These are phyloP conservation scores for Callimorpha dominula DNA, from an alignment of 2,888 invertebrate species.

Conservation along the genomic window DNA sequence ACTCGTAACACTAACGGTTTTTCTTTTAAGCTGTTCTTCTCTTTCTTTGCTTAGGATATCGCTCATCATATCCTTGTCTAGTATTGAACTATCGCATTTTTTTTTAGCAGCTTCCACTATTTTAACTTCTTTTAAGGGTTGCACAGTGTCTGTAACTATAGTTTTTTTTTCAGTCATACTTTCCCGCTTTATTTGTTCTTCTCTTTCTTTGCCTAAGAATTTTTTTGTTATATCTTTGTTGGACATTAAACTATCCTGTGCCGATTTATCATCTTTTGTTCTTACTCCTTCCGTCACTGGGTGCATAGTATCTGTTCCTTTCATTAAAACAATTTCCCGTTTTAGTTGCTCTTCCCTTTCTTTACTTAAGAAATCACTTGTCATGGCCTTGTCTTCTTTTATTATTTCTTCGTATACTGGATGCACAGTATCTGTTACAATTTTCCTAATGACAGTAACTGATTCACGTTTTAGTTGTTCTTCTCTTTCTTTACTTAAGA, in stretches of 20 bases:
- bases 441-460: slow-evolving; percentile 26
- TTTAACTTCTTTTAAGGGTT: not conserved
- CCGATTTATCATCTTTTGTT: slow-evolving; percentile 19
- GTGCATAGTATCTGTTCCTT: slow-evolving; percentile 25
- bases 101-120: not conserved
- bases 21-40: slow-evolving; percentile 1
- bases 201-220: slow-evolving; percentile 9
- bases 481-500: slow-evolving; percentile 74
- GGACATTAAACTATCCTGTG: not conserved
- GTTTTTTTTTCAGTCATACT: not conserved
- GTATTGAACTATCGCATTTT: not conserved
- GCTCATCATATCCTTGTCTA: not conserved
- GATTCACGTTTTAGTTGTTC: slow-evolving; percentile 74
- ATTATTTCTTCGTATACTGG: slow-evolving; percentile 43
- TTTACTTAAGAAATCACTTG: slow-evolving; percentile 59
- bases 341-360: slow-evolving; percentile 77
- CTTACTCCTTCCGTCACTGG: slow-evolving; percentile 41
- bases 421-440: slow-evolving; percentile 24
- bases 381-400: slow-evolving; percentile 60
- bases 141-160: not conserved
- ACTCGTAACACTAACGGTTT: not conserved
- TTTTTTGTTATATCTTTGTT: slow-evolving; percentile 2
- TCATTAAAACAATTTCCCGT: slow-evolving; percentile 58
- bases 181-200: slow-evolving; percentile 6
- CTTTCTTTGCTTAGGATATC: slow-evolving; percentile 1